Evolutionary conservation across 2,113 vertebrate genomes (phyloP).

Genomic region (Podiceps cristatus): DNA sequence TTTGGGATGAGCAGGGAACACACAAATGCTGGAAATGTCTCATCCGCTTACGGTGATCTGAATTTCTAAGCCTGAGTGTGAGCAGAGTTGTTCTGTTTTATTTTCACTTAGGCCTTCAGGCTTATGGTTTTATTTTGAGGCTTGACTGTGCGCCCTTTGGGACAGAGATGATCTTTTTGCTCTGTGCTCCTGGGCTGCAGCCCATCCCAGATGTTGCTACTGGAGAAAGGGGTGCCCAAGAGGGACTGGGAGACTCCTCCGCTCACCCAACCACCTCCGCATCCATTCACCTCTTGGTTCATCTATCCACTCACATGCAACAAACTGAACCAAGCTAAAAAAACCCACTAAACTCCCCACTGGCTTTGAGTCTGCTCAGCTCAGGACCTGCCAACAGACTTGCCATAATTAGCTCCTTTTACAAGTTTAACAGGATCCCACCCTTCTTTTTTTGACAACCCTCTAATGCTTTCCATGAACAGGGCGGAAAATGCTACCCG

Average conservation of each 20-base stretch:
- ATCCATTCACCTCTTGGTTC: background rate
- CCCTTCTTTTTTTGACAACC: background rate
- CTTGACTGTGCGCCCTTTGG: background rate
- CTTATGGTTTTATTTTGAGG: background rate
- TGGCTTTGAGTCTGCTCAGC: background rate
- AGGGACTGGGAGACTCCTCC: background rate
- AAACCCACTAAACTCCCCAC: accelerated
- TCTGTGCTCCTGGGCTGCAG: background rate
- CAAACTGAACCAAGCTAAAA: background rate
- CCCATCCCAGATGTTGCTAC: background rate
- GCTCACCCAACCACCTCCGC: background rate
- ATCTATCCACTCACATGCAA: background rate
- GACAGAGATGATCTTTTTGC: background rate
- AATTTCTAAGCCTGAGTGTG: background rate
- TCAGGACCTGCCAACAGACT: background rate
- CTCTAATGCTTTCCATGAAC: background rate
- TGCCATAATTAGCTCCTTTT: background rate
- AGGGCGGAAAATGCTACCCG: accelerated
- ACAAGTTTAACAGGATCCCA: background rate
- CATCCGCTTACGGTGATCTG: background rate
- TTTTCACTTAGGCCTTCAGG: background rate
- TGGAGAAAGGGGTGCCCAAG: background rate
- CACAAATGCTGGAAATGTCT: slow-evolving; percentile 8
- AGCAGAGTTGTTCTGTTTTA: background rate
- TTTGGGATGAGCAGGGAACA: slow-evolving; percentile 1